phyloP scores from a whole-genome alignment of 2,888 invertebrate species.

The Neoaliturus tenellus region DNA sequence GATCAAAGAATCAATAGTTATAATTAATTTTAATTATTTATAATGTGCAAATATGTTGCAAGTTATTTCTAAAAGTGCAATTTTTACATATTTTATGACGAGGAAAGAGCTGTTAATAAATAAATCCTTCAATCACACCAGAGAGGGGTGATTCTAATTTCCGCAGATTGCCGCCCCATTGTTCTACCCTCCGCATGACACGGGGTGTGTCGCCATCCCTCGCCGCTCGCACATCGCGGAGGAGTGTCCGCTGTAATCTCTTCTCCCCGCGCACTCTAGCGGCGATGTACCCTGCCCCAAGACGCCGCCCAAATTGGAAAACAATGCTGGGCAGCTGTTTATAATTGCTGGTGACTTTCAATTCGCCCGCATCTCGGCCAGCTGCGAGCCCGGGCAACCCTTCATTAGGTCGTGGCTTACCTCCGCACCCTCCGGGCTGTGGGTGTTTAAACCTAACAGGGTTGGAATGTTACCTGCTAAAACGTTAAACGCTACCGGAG shows the following conservation, averaged over 20 bases:
- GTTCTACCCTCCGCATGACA: neutral
- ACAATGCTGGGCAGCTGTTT: neutral
- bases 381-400: neutral
- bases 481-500: too few species aligned
- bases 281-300: neutral
- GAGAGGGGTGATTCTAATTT: neutral
- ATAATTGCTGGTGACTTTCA: conserved; percentile 16
- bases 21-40: too few species aligned
- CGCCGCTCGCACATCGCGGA: neutral
- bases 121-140: too few species aligned
- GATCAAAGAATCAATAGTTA: too few species aligned
- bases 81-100: too few species aligned
- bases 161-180: neutral
- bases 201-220: neutral
- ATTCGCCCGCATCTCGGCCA: conserved; percentile 30
- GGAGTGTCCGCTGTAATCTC: neutral
- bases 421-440: neutral
- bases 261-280: neutral
- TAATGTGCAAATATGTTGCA: too few species aligned
- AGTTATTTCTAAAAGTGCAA: too few species aligned
- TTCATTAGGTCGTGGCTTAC: conserved; percentile 29
- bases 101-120: too few species aligned
- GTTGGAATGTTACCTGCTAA: too few species aligned
- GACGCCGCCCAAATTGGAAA: neutral
- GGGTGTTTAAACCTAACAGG: too few species aligned